These are phyloP conservation scores for Scolanthus callimorphus DNA, from an alignment of 92 coral and sea anemone genomes.

Conservation along the genomic window DNA sequence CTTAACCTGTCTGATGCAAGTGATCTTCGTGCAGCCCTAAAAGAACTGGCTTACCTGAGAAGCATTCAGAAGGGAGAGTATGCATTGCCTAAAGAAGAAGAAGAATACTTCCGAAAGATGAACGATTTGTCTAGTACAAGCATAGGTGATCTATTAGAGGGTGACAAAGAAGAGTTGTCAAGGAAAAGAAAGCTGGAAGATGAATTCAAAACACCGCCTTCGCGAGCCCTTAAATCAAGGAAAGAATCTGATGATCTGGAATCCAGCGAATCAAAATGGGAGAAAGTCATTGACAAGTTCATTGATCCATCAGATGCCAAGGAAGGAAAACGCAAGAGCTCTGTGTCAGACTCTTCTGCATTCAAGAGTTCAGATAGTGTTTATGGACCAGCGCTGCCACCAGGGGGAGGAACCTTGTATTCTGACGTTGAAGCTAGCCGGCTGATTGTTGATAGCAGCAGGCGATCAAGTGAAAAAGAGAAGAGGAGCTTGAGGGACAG, in stretches of 20 bases:
- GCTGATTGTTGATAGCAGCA: background rate
- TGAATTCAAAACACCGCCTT: background rate
- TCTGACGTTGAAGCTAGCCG: background rate
- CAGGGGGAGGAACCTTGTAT: background rate
- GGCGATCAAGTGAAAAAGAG: background rate
- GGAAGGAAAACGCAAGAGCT: background rate
- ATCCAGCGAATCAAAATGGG: conserved; percentile 30
- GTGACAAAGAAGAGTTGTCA: background rate
- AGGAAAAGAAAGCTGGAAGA: background rate
- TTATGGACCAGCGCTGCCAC: conserved; percentile 2
- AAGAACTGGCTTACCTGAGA: conserved; percentile 33
- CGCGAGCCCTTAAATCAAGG: background rate
- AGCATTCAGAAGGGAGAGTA: conserved; percentile 33
- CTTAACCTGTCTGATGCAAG: conserved; percentile 1
- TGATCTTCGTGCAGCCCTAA: conserved; percentile 20
- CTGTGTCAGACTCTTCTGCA: background rate
- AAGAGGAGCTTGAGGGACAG: conserved; percentile 10
- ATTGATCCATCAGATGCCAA: conserved; percentile 1
- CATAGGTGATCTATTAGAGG: background rate
- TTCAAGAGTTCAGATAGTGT: background rate
- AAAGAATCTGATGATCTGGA: conserved; percentile 11
- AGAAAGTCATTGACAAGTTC: conserved; percentile 21
- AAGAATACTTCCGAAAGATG: conserved; percentile 23
- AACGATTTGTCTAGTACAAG: conserved; percentile 21
- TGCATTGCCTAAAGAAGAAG: conserved; percentile 31